Evolutionary conservation across 1,140 invertebrate species (phyloP).

Genomic region (Heliothis subflexa): DNA sequence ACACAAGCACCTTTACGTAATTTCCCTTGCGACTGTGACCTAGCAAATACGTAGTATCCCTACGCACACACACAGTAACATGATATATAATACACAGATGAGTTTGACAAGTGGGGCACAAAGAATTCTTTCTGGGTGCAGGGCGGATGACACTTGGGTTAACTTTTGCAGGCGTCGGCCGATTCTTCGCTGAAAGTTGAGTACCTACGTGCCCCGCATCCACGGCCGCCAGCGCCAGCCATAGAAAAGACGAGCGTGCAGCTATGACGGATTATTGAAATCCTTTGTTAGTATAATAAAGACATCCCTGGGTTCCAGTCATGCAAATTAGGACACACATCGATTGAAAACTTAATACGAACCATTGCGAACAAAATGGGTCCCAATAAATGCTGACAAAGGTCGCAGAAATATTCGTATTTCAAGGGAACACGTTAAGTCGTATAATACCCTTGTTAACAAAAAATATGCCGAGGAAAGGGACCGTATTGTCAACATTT

Average conservation of each 20-base stretch:
- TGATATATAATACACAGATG: constrained; percentile 23
- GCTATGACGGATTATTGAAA: constrained; percentile 51
- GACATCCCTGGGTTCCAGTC: constrained; percentile 43
- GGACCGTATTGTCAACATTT: constrained; percentile 50
- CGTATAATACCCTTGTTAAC: constrained; percentile 56
- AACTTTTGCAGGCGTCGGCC: constrained; percentile 47
- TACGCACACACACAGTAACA: constrained; percentile 15
- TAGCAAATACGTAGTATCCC: neutral
- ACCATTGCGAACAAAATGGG: constrained; percentile 34
- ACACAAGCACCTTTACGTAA: constrained; percentile 43
- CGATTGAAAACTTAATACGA: constrained; percentile 44
- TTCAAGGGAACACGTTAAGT: constrained; percentile 53
- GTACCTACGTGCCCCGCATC: constrained; percentile 50
- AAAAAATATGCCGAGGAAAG: constrained; percentile 53
- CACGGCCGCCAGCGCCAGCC: neutral
- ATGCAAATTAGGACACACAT: constrained; percentile 49
- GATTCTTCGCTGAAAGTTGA: constrained; percentile 46
- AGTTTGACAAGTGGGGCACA: constrained; percentile 34
- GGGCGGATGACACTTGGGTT: constrained; percentile 42
- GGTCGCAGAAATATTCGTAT: constrained; percentile 53
- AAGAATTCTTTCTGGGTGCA: constrained; percentile 46
- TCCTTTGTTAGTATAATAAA: constrained; percentile 54
- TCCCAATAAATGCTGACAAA: constrained; percentile 52
- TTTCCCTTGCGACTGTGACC: constrained; percentile 44
- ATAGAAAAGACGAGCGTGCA: constrained; percentile 21